Conservation (phyloP, 2,888 invertebrate genomes). For the Metopia argyrocephala region DNA sequence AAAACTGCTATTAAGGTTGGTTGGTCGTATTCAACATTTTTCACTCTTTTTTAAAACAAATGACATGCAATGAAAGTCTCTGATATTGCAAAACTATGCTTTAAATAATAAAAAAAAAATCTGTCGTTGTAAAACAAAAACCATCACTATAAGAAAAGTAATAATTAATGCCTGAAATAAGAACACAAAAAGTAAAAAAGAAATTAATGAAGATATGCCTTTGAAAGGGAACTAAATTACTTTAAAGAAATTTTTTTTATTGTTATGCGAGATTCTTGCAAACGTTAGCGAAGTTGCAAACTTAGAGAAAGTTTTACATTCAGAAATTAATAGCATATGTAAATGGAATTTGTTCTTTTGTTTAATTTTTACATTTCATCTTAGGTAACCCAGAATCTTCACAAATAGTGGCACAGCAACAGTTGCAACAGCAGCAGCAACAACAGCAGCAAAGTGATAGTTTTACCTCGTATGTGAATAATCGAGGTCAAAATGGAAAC, state of each 20-base stretch:
- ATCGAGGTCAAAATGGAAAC: conserved; percentile 86
- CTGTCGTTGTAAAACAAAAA: conserved; percentile 16
- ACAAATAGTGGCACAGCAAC: conserved; percentile 34
- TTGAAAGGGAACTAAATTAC: not conserved
- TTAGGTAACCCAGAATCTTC: conserved; percentile 55
- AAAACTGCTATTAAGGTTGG: conserved; percentile 45
- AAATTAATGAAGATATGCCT: conserved; percentile 29
- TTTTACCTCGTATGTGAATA: conserved; percentile 78
- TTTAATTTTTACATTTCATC: not conserved
- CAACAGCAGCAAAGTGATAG: conserved; percentile 49
- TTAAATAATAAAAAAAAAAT: conserved; percentile 9
- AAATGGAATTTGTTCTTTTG: not conserved
- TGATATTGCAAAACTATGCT: conserved; percentile 42
- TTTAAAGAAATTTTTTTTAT: not conserved
- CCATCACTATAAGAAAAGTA: conserved; percentile 20
- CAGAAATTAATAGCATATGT: not conserved
- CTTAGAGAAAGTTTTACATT: conserved; percentile 34
- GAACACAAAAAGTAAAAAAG: conserved; percentile 3
- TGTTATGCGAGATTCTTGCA: conserved; percentile 27
- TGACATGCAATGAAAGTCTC: conserved; percentile 49
- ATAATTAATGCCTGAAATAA: conserved; percentile 45
- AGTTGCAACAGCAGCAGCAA: conserved; percentile 40
- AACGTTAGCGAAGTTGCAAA: conserved; percentile 30
- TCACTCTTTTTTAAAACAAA: conserved; percentile 6
- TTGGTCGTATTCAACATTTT: conserved; percentile 27